phyloP scores from a whole-genome alignment of 2,888 invertebrate species.

The Tridacna crocea region DNA sequence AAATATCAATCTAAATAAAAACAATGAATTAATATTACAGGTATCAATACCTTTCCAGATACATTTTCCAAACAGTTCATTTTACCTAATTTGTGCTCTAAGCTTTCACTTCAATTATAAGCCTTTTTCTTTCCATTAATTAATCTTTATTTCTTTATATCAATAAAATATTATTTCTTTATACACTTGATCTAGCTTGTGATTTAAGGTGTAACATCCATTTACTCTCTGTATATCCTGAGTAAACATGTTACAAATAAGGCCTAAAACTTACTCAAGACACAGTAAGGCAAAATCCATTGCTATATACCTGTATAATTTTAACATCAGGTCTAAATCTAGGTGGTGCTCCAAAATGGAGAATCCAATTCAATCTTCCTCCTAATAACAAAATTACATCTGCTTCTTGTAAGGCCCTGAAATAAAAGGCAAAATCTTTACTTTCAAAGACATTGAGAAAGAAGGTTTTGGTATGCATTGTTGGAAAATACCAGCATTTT shows the following conservation, averaged over 20 bases:
- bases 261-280: no score
- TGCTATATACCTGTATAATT: conserved; percentile 90
- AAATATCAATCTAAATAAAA: conserved; percentile 90
- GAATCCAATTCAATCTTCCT: conserved; percentile 98
- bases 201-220: no score
- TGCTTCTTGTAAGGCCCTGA: conserved; percentile 91
- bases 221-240: no score
- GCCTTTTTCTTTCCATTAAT: no score
- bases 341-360: conserved; percentile 97
- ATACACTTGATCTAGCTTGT: no score
- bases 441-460: background rate
- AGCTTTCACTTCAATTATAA: no score
- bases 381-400: conserved; percentile 95
- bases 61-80: background rate
- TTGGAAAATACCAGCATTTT: background rate
- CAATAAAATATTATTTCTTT: no score
- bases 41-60: background rate
- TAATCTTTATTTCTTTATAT: no score
- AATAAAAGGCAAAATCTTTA: conserved; percentile 24
- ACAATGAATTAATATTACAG: background rate
- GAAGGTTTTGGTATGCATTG: background rate
- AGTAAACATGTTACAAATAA: no score
- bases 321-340: conserved; percentile 93
- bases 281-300: no score
- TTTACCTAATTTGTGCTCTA: background rate